Evolutionary conservation across 2,888 invertebrate genomes (phyloP), one percentile per base, ranked within the genome.

Genomic region (Drosophila algonquin): DNA sequence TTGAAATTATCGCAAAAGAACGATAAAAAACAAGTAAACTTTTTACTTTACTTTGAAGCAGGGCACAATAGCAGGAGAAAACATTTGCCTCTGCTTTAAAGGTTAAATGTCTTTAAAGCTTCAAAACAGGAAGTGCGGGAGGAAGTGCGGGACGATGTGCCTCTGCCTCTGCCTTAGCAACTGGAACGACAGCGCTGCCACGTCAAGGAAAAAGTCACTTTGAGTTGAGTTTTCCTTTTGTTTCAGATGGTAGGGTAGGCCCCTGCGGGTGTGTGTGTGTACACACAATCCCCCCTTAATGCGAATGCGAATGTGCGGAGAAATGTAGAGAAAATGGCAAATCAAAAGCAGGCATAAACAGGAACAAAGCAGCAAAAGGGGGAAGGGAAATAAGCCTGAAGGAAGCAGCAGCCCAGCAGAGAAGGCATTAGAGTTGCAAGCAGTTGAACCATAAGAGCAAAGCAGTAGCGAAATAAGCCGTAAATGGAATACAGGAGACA

Each of bases 181-280:
- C 14, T 40, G 14, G 35, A 40, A 40, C 35, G 35, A 40, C 14
- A 40, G 35, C 5, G 12, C 48, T 9, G 18, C 48, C 35, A n/a
- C 32, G 16, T 62, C 54, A 79, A 73, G 63, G 56, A 67, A 79
- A 74, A 79, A 74, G 64, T 73, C 72, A 67, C 61, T 80, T 71
- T 61, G 62, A 50, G 58, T 51, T 40, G 60, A 70, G 57, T 64
- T 52, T 68, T 53, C 65, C 64, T 50, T 69, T 68, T 63, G 53
- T 50, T 67, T 12, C 10, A 35, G 14, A 40, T 14, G 55, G 24
- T 35, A 16, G 21, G 55, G 16, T 35, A 16, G 21, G 9, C 35
- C n/a, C 10, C 51, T n/a, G 51, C 57, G 71, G 64, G 1, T 27
- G 65, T 63, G n/a, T 53, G n/a, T 53, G 53, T 9, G 45, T 30